Base-by-base conservation (phyloP, 2,113 vertebrate genomes). In the Colossoma macropomum region DNA sequence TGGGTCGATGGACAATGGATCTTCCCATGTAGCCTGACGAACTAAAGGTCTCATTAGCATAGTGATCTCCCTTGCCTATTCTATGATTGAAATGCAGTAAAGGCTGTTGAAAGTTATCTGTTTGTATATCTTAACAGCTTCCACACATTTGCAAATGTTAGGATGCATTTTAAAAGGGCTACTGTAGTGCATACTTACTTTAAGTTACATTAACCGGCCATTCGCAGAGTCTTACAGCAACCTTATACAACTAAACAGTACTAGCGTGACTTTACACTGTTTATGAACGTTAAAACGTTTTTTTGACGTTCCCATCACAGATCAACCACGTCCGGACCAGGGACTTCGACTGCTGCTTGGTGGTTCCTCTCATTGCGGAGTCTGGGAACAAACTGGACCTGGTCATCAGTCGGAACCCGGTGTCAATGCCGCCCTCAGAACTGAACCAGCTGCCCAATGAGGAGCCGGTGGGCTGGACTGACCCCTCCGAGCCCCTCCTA, bases 271-370 rank as follows among this genome's bases (percentile, higher is more conserved):
- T 17, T 45, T 21, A 62, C 38, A 21, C 13, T 10, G 38, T 30
- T 50, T 19, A 9, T n/a, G 25, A 48, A 34, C 34, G 17, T 48
- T 65, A 56, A 2, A 41, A 32, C 28, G 28, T 23, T 10, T 60
- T 10, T 32, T 21, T 11, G 6, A 34, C 68, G 34, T 21, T 34
- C 6, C 28, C 54, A 17, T 54, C 25, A 21, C 88, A 99, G 98
- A 96, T 99, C 4, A 99, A 98, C 87, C 97, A 99, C 0, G 95
- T 99, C 19, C 95, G 97, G 81, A 99, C 98, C n/a, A 94, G 98
- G 87, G 97, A 99, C 94, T 98, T 99, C 60, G 98, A 99, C 93
- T 99, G 97, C 94, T 99, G 97, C 83, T 95, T 99, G 1, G 97
- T 98, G 0, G 97, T 99, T 80, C 98, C 98, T 52, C 96, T 99